Conservation (phyloP, 2,113 vertebrate genomes). For the Ammodramus savannarum region DNA sequence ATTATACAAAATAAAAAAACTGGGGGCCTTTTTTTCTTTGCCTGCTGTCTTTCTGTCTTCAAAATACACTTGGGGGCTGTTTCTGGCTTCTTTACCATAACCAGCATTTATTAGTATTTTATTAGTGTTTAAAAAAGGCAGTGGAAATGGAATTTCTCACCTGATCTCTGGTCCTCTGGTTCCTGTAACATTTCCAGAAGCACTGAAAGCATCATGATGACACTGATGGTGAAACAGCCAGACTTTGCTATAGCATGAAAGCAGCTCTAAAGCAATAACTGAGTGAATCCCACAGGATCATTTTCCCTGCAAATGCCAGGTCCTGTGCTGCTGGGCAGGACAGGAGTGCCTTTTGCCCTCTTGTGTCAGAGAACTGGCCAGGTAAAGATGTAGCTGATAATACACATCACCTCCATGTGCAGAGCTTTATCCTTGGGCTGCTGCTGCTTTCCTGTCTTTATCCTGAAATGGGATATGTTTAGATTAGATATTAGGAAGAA, state of each 20-base stretch:
- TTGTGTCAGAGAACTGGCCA: not conserved
- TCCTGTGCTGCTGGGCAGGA: not conserved
- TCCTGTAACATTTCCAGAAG: slow-evolving; percentile 13
- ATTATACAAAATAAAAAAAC: slow-evolving; percentile 55
- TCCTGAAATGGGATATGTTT: not conserved
- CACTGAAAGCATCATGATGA: fast-evolving
- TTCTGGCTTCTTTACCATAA: not conserved
- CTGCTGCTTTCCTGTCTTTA: not conserved
- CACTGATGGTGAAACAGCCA: not conserved
- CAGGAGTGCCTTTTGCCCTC: not conserved
- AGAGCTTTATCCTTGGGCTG: not conserved
- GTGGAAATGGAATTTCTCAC: not conserved
- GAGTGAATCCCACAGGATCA: not conserved
- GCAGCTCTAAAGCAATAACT: not conserved
- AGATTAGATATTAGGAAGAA: not conserved
- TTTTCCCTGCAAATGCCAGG: not conserved
- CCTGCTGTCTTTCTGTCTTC: not conserved
- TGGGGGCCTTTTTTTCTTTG: not conserved
- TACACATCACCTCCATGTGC: not conserved
- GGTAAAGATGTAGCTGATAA: not conserved
- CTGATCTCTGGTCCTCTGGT: slow-evolving; percentile 13
- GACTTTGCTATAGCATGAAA: not conserved
- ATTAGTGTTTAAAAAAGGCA: slow-evolving; percentile 26
- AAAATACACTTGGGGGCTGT: not conserved
- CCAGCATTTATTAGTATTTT: slow-evolving; percentile 36